Conservation (phyloP, 2,888 invertebrate species). For the Rhagonycha fulva region DNA sequence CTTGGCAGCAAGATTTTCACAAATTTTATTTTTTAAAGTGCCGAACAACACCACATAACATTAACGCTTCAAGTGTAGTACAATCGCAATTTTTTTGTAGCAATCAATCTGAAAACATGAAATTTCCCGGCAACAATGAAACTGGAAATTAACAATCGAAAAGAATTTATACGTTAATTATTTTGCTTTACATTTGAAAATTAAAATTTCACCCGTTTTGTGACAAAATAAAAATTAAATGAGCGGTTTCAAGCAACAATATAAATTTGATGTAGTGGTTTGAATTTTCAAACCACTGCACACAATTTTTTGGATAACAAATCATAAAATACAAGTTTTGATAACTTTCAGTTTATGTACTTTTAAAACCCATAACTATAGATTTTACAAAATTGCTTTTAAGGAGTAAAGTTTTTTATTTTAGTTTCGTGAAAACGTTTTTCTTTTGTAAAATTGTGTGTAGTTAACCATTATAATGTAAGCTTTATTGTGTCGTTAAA, state of each 20-base stretch:
- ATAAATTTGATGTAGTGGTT: not conserved
- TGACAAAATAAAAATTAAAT: not conserved
- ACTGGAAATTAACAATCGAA: not conserved
- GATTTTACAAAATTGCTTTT: not conserved
- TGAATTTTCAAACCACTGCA: not conserved
- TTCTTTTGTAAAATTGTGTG: not conserved
- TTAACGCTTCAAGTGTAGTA: not conserved
- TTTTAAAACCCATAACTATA: not conserved
- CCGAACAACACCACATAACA: not conserved
- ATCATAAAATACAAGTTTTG: slow-evolving; percentile 1
- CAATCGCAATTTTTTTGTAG: not conserved
- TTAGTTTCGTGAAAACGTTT: not conserved
- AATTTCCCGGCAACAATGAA: not conserved
- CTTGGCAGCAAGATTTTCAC: not conserved
- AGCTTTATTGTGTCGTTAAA: not conserved
- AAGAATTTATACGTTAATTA: not conserved
- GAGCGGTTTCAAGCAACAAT: not conserved
- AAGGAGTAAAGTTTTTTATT: not conserved
- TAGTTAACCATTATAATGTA: not conserved
- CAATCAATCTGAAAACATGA: not conserved
- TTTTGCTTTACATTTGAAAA: not conserved
- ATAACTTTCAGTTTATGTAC: not conserved
- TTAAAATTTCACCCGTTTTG: not conserved
- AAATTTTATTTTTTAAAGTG: not conserved
- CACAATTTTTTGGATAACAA: not conserved